phyloP scores from a whole-genome alignment of 2,113 vertebrate genomes.

The Pelmatolapia mariae region DNA sequence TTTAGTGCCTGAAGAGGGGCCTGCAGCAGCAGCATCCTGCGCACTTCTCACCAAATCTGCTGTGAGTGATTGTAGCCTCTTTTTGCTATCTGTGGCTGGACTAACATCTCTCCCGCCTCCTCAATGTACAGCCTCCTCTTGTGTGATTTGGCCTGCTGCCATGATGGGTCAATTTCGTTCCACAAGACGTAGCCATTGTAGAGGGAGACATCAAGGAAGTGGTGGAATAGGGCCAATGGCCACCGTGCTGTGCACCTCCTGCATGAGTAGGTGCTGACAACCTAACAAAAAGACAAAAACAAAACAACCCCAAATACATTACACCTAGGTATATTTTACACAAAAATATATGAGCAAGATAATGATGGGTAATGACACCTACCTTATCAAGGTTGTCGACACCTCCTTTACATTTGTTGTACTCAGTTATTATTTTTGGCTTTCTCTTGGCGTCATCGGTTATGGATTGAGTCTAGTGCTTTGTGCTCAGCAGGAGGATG shows the following conservation, averaged over 20 bases:
- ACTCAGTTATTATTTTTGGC: background rate
- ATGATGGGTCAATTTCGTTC: accelerated
- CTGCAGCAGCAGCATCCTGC: background rate
- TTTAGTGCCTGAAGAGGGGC: background rate
- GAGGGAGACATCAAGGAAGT: background rate
- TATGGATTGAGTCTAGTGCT: background rate
- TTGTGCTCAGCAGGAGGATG: background rate
- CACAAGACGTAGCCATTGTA: background rate
- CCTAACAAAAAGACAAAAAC: background rate
- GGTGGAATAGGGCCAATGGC: background rate
- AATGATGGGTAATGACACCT: background rate
- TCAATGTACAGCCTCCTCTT: background rate
- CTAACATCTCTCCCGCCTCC: background rate
- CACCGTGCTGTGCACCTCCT: background rate
- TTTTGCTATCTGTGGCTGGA: accelerated
- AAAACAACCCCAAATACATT: accelerated
- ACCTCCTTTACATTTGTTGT: background rate
- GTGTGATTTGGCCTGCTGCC: background rate
- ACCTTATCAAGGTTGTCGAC: background rate
- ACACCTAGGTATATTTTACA: accelerated
- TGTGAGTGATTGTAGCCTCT: background rate
- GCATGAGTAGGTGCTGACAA: background rate
- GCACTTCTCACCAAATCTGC: background rate
- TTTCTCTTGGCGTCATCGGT: background rate
- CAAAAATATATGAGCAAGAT: accelerated